A percentile compares a stretch with the other conserved stretches of the same genome.
Conservation (phyloP, 2,888 invertebrate species). For the Galeruca laticollis region DNA sequence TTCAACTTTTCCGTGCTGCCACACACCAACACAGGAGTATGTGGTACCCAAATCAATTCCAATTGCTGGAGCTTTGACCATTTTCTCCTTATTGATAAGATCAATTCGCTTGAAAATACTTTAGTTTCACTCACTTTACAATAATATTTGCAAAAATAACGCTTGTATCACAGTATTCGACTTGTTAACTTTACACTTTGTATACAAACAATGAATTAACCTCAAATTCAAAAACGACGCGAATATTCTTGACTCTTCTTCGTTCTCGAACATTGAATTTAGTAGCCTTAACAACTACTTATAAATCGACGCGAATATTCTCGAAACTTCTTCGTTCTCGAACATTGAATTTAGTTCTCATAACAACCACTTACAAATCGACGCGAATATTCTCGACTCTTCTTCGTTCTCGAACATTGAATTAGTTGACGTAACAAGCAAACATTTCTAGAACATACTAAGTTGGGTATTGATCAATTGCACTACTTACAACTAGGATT, state of each 20-base stretch:
- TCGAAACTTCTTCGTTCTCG: too few species aligned
- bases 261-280: too few species aligned
- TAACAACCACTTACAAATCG: slow-evolving; percentile 26
- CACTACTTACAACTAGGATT: too few species aligned
- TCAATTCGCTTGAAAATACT: background rate
- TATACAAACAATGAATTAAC: slow-evolving; percentile 27
- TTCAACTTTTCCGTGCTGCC: too few species aligned
- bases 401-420: background rate
- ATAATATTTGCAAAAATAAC: background rate
- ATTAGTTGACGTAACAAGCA: too few species aligned
- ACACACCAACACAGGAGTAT: too few species aligned
- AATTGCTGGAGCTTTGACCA: slow-evolving; percentile 71
- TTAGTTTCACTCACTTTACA: background rate
- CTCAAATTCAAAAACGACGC: too few species aligned
- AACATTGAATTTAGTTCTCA: too few species aligned
- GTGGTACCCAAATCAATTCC: slow-evolving; percentile 91
- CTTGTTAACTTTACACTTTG: slow-evolving; percentile 21
- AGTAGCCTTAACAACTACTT: slow-evolving; percentile 20
- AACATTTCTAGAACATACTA: too few species aligned
- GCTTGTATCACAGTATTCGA: slow-evolving; percentile 45
- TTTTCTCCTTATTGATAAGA: slow-evolving; percentile 47
- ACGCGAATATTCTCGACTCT: slow-evolving; percentile 36
- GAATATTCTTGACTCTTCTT: too few species aligned
- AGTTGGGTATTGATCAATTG: too few species aligned
- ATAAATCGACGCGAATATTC: too few species aligned